Percentiles rank a stretch among this genome's conserved stretches.
These are phyloP conservation scores for Eupithecia dodoneata DNA, from an alignment of 2,888 invertebrate genomes.

Conservation along the genomic window DNA sequence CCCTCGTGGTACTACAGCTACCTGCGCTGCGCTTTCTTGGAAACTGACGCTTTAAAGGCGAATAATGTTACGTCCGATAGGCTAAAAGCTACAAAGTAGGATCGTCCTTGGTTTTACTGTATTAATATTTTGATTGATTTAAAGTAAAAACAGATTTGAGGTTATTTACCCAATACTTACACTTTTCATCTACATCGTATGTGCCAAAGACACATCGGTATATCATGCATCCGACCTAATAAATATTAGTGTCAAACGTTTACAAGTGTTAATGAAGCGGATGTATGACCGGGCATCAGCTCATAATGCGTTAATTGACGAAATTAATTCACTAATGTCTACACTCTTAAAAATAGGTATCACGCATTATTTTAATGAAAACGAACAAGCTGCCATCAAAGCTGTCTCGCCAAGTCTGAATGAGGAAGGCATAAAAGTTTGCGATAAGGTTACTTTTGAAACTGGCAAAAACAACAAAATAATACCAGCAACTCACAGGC, in stretches of 20 bases:
- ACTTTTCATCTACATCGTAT: not conserved
- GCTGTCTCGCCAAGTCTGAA: conserved; percentile 3
- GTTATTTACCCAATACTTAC: not conserved
- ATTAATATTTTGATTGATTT: not conserved
- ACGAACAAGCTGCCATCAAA: not conserved
- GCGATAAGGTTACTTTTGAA: not conserved
- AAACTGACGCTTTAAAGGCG: conserved; percentile 22
- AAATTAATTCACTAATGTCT: conserved; percentile 48
- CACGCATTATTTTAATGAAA: not conserved
- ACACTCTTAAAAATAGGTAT: not conserved
- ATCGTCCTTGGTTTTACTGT: not conserved
- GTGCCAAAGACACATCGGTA: not conserved
- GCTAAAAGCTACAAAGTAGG: conserved; percentile 4
- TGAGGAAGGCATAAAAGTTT: conserved; percentile 1
- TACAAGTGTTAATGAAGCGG: conserved; percentile 42
- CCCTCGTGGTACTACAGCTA: conserved; percentile 48
- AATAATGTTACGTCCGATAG: conserved; percentile 6
- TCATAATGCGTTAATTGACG: conserved; percentile 54
- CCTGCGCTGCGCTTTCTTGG: conserved; percentile 57
- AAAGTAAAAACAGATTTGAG: not conserved
- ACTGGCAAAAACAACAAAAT: not conserved
- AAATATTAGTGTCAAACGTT: conserved; percentile 12
- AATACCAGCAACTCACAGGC: not conserved
- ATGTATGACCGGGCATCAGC: conserved; percentile 51
- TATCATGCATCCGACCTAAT: not conserved